Conservation (phyloP, 2,113 vertebrate species). For the Psilopsiagon aymara region DNA sequence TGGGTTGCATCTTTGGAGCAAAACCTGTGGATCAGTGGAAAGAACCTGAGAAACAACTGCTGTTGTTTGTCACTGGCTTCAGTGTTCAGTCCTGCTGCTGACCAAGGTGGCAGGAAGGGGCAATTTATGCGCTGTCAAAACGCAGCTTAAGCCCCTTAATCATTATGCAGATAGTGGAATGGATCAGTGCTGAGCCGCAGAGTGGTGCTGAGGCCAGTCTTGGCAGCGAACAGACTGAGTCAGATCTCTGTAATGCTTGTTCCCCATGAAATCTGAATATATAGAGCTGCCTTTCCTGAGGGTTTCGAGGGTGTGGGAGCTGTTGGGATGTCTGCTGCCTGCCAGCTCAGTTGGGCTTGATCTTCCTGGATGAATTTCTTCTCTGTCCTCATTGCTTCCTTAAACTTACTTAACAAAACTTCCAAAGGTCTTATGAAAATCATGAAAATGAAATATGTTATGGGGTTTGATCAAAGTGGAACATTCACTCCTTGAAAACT, state of each 20-base stretch:
- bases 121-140: fast-evolving
- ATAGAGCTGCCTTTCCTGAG: neutral
- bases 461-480: neutral
- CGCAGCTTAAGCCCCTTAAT: neutral
- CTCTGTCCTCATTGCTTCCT: neutral
- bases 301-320: neutral
- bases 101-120: neutral
- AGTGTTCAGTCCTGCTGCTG: neutral
- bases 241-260: neutral
- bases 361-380: neutral
- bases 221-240: neutral
- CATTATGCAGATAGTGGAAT: neutral
- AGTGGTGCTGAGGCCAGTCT: neutral
- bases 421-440: neutral
- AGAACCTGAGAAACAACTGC: neutral
- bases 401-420: neutral
- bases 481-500: neutral
- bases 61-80: neutral
- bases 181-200: neutral
- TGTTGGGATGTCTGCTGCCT: neutral
- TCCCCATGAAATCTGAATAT: neutral
- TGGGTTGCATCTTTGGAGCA: neutral
- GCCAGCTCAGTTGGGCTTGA: neutral
- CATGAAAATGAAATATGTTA: neutral
- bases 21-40: neutral